Conservation (phyloP, 2,888 invertebrate genomes). For the Baccha elongata region DNA sequence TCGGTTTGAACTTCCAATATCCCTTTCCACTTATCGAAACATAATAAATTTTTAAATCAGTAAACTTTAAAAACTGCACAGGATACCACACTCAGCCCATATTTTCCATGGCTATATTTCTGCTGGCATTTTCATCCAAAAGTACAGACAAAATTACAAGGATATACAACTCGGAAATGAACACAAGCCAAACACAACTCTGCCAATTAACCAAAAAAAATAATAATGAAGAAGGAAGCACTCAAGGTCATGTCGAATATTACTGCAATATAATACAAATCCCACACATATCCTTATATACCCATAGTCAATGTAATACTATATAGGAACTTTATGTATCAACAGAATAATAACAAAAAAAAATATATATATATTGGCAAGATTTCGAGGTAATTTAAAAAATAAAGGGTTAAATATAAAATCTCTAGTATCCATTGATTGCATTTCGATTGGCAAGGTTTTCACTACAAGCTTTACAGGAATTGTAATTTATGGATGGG, state of each 20-base stretch:
- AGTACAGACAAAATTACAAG: constrained; percentile 23
- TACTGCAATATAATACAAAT: constrained; percentile 40
- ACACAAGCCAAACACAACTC: constrained; percentile 38
- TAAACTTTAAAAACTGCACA: constrained; percentile 39
- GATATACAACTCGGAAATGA: constrained; percentile 13
- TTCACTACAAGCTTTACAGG: constrained; percentile 24
- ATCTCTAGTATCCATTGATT: constrained; percentile 40
- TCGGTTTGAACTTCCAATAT: constrained; percentile 39
- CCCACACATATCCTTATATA: background rate
- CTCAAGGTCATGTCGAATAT: constrained; percentile 45
- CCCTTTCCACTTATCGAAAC: constrained; percentile 41
- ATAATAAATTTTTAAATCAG: constrained; percentile 58
- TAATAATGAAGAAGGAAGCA: constrained; percentile 41
- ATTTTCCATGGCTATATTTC: constrained; percentile 23
- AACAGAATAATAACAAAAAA: background rate
- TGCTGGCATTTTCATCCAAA: constrained; percentile 11
- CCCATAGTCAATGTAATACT: background rate
- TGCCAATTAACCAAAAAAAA: constrained; percentile 51
- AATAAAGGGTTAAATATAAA: too few species aligned
- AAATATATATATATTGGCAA: constrained; percentile 49
- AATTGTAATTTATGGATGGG: background rate
- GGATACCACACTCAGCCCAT: background rate
- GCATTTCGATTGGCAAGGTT: constrained; percentile 50
- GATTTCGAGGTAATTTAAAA: constrained; percentile 30
- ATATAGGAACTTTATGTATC: constrained; percentile 12